Conservation (phyloP, 2,797 vertebrate genomes). For the Okamejei kenojei region DNA sequence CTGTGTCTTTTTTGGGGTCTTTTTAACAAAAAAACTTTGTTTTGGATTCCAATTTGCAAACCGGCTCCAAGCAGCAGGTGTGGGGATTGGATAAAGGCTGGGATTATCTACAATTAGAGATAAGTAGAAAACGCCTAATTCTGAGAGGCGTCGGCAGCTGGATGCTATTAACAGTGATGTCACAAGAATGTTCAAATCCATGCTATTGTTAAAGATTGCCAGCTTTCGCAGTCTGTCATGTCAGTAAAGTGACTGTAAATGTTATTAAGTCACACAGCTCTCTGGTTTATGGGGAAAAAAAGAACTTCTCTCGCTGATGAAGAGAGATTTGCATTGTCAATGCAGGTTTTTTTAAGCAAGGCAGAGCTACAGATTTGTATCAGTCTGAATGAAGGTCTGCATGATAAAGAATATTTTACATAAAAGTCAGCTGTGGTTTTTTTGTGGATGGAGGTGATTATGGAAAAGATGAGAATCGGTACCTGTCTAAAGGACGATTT, state of each 20-base stretch:
- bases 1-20: no score
- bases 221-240: background rate
- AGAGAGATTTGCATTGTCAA: background rate
- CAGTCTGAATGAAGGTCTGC: no score
- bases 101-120: background rate
- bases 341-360: background rate
- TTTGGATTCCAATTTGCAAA: background rate
- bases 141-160: background rate
- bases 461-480: background rate
- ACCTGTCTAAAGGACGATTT: background rate
- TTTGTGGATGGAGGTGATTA: background rate
- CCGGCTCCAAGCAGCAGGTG: background rate
- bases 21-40: no score
- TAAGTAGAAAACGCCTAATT: background rate
- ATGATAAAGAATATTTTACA: background rate
- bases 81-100: background rate
- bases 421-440: background rate
- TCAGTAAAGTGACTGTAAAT: background rate
- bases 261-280: background rate
- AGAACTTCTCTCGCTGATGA: background rate
- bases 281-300: background rate
- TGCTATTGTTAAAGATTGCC: background rate
- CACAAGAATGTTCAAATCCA: background rate
- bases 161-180: background rate
- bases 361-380: background rate